phyloP scores from a whole-genome alignment of 2,113 vertebrate genomes.

The Xenopus laevis region DNA sequence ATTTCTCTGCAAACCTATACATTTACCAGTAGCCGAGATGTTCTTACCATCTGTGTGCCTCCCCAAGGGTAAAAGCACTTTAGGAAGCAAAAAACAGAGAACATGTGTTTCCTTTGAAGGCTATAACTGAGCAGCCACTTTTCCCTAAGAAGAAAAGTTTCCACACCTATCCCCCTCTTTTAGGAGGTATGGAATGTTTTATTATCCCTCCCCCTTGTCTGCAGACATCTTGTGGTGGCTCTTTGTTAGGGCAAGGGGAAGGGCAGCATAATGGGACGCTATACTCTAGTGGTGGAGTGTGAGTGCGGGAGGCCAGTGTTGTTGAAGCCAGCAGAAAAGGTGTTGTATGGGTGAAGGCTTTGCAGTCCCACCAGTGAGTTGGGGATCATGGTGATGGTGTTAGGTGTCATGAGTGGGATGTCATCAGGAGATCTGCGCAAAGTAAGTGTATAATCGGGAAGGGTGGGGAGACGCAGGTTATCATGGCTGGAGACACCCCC shows the following conservation, averaged over 20 bases:
- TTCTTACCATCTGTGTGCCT: constrained; percentile 10
- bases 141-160: constrained; percentile 12
- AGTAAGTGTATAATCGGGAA: constrained; percentile 95
- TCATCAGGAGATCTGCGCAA: constrained; percentile 93
- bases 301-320: constrained; percentile 95
- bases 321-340: constrained; percentile 94
- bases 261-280: constrained; percentile 63
- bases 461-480: constrained; percentile 79
- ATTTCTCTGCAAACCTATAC: constrained; percentile 15
- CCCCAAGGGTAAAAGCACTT: constrained; percentile 35
- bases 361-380: constrained; percentile 96
- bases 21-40: not conserved
- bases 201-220: constrained; percentile 25
- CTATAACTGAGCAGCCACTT: constrained; percentile 9
- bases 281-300: constrained; percentile 98
- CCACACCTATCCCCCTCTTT: constrained; percentile 24
- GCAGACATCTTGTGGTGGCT: constrained; percentile 41
- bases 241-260: constrained; percentile 52
- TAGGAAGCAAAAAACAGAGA: constrained; percentile 20
- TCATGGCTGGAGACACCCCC: constrained; percentile 76
- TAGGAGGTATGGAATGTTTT: constrained; percentile 40
- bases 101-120: constrained; percentile 19
- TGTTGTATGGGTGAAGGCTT: constrained; percentile 96
- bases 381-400: constrained; percentile 99
- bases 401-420: constrained; percentile 97